phyloP scores from a whole-genome alignment of 2,888 invertebrate species.

The Herminia tarsipennalis region DNA sequence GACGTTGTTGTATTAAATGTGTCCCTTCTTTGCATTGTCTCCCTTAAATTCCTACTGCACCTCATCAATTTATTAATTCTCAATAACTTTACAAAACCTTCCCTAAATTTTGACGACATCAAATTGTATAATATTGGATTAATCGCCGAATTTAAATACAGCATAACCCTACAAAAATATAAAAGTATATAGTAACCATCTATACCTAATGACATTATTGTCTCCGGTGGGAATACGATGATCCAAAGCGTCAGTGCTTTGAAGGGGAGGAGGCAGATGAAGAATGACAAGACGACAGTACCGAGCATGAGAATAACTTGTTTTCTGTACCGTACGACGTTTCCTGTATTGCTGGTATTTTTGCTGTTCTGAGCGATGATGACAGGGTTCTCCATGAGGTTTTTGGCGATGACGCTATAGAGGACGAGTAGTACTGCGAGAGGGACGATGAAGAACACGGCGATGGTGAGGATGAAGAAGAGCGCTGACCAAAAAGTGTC shows the following conservation, averaged over 20 bases:
- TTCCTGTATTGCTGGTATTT: slow-evolving; percentile 76
- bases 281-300: slow-evolving; percentile 95
- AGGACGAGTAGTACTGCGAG: slow-evolving; percentile 92
- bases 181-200: slow-evolving; percentile 93
- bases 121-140: slow-evolving; percentile 97
- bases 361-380: slow-evolving; percentile 87
- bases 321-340: slow-evolving; percentile 90
- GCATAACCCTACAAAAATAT: slow-evolving; percentile 94
- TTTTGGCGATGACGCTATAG: slow-evolving; percentile 94
- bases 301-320: slow-evolving; percentile 95
- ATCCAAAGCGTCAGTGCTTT: slow-evolving; percentile 95
- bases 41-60: slow-evolving; percentile 72
- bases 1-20: slow-evolving; percentile 89
- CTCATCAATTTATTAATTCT: slow-evolving; percentile 77
- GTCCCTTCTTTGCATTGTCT: slow-evolving; percentile 87
- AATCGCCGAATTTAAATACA: slow-evolving; percentile 95
- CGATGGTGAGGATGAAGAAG: slow-evolving; percentile 92
- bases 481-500: slow-evolving; percentile 91
- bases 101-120: slow-evolving; percentile 96
- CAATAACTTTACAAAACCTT: slow-evolving; percentile 90
- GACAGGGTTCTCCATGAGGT: slow-evolving; percentile 92
- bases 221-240: slow-evolving; percentile 90
- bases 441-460: slow-evolving; percentile 94
- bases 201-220: slow-evolving; percentile 89
- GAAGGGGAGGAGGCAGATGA: slow-evolving; percentile 95